A percentile compares a stretch with the other conserved stretches of the same genome.
Evolutionary conservation across 2,888 invertebrate species (phyloP).

Genomic region (Ophion ventricosus): DNA sequence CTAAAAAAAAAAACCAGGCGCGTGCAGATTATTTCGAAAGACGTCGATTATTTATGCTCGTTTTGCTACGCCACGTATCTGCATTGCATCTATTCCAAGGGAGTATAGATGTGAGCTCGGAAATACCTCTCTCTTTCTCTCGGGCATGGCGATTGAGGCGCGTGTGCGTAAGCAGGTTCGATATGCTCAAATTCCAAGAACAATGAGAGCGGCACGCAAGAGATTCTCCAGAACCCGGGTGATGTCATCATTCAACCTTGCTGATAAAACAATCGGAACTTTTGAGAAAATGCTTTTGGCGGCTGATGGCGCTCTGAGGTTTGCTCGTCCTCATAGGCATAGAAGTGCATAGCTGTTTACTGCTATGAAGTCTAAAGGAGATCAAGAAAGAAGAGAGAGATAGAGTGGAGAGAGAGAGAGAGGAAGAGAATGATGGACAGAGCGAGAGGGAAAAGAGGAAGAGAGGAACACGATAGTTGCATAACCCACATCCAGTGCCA

Average conservation of each 20-base stretch:
- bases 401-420: neutral
- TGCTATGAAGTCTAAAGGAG: neutral
- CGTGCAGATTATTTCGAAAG: neutral
- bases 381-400: neutral
- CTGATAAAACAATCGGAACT: constrained; percentile 9
- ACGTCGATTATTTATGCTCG: neutral
- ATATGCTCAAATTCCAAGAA: constrained; percentile 3
- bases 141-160: neutral
- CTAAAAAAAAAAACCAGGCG: neutral
- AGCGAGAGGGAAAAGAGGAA: constrained; percentile 57
- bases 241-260: constrained; percentile 8
- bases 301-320: constrained; percentile 19
- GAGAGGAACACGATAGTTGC: constrained; percentile 45
- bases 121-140: constrained; percentile 32
- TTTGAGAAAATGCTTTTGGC: constrained; percentile 16
- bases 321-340: neutral
- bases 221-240: neutral
- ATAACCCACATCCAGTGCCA: constrained; percentile 63
- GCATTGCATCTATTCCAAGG: constrained; percentile 20
- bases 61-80: neutral
- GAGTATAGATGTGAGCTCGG: neutral
- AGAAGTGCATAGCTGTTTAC: neutral
- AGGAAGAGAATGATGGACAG: constrained; percentile 9
- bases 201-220: neutral
- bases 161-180: neutral